Percentiles rank a stretch among this genome's conserved stretches.
These are phyloP conservation scores for Bucco capensis DNA, from an alignment of 2,113 vertebrate species.

Conservation along the genomic window DNA sequence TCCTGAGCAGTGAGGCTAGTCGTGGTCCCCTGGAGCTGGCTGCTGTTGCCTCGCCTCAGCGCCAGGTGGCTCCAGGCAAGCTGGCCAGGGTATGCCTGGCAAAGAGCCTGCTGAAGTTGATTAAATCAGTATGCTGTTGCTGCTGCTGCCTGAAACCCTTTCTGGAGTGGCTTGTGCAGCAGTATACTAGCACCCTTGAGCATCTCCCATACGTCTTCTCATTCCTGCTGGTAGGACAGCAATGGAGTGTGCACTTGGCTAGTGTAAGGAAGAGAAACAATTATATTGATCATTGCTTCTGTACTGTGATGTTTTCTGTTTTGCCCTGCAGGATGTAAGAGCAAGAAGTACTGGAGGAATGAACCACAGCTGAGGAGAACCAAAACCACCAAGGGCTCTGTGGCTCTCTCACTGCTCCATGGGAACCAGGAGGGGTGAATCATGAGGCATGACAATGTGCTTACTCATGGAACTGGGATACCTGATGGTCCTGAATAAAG, in stretches of 20 bases:
- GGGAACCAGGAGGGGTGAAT: not conserved
- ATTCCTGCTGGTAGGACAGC: not conserved
- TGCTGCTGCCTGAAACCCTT: not conserved
- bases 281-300: accelerated
- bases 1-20: not conserved
- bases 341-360: not conserved
- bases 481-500: not conserved
- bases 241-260: not conserved
- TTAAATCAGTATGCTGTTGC: not conserved
- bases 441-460: not conserved
- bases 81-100: slow-evolving; percentile 16
- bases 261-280: not conserved
- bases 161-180: not conserved
- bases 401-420: not conserved
- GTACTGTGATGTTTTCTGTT: not conserved
- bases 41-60: not conserved
- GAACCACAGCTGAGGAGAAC: not conserved
- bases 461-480: not conserved
- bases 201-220: not conserved
- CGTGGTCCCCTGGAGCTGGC: slow-evolving; percentile 30
- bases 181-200: not conserved
- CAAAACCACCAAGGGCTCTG: not conserved
- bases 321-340: not conserved
- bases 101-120: not conserved
- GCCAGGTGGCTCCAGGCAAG: not conserved